phyloP scores from a whole-genome alignment of 2,113 vertebrate species.

The Anthoscopus minutus region DNA sequence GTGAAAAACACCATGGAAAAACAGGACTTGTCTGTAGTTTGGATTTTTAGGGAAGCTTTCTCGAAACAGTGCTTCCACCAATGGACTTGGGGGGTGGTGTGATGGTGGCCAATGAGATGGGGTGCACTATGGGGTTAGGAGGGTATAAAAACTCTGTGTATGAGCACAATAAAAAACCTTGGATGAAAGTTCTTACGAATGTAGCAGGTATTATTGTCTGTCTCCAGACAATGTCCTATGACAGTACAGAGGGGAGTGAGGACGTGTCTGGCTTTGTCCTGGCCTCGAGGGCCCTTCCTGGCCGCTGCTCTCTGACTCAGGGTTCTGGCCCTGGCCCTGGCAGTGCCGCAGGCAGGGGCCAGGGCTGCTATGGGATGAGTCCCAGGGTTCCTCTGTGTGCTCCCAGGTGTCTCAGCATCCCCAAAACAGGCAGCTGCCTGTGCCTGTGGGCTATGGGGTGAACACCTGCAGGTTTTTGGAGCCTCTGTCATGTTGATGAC shows the following conservation, averaged over 20 bases:
- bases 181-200: no score
- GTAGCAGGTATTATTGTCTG: no score
- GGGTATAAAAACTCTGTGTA: no score
- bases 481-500: neutral
- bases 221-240: no score
- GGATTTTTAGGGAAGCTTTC: no score
- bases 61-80: no score
- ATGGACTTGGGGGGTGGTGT: no score
- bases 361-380: accelerated
- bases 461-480: neutral
- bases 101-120: no score
- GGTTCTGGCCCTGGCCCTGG: neutral
- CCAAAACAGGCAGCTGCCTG: neutral
- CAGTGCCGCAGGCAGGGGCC: neutral
- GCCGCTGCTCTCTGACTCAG: neutral
- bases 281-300: accelerated
- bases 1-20: no score
- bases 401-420: neutral
- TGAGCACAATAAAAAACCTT: no score
- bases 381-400: neutral
- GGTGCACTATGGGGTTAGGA: no score
- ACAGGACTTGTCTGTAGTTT: no score
- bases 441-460: accelerated
- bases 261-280: neutral
- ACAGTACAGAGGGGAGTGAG: neutral